Evolutionary conservation across 2,888 invertebrate species (phyloP), one percentile per base, ranked within the genome.

Genomic region (Perizoma flavofasciatum): DNA sequence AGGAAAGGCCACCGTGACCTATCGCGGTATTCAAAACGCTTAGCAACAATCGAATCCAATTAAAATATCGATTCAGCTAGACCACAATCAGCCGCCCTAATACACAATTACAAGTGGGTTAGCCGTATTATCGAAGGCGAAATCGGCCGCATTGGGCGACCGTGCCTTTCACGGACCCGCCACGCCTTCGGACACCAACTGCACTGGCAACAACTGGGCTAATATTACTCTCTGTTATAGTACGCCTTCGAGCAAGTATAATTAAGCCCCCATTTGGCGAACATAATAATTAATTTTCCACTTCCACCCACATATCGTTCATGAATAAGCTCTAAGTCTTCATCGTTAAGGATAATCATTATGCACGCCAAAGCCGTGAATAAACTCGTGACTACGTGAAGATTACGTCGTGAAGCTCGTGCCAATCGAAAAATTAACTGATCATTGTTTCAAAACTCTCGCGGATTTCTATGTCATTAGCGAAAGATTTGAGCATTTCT

Each of bases 121-220:
- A 71, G 76, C 47, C 74, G 71, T 73, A 77, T 81, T 88, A 86
- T 86, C 83, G 81, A 83, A 82, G 82, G 82, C 82, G 75, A 82
- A 79, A 85, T 85, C 83, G 77, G 78, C 67, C 75, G 59, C 72
- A 78, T 81, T 78, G 70, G 79, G 77, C 78, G 82, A 82, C 83
- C 82, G 77, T 77, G 80, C 88, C 88, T 88, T 89, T 88, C 87
- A 83, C 89, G 73, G 79, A 70, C 78, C 76, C 79, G 69, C 69
- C 82, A 78, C 82, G 77, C 83, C 85, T 75, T 75, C 76, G 75
- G 77, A 79, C 81, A 75, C 78, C 70, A 9, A 11, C 11, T 10
- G 58, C 53, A 58, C 60, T 45, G 53, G 57, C 72, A 71, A 73
- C 70, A 72, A 74, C 73, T 74, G 65, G 69, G 72, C 70, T 61